phyloP scores from a whole-genome alignment of 2,888 invertebrate genomes.

The Sphecodes monilicornis region DNA sequence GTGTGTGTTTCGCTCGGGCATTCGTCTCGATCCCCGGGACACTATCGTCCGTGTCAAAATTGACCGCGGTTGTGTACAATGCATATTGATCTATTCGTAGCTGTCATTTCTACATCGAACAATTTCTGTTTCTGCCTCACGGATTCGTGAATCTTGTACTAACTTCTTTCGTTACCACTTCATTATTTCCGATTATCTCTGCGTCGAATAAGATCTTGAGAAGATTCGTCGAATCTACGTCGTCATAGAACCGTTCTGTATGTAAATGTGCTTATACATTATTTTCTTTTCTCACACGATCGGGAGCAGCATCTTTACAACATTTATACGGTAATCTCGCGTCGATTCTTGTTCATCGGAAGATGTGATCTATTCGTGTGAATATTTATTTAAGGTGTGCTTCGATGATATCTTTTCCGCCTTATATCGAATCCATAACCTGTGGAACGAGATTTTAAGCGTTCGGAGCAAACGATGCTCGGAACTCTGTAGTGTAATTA shows the following conservation, averaged over 20 bases:
- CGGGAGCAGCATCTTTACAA: background rate
- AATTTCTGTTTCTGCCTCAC: constrained; percentile 62
- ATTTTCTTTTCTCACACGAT: constrained; percentile 3
- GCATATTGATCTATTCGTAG: constrained; percentile 79
- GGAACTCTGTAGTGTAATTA: background rate
- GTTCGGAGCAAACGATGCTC: background rate
- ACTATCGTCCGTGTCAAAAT: constrained; percentile 63
- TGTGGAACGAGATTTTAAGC: constrained; percentile 8
- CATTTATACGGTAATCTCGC: background rate
- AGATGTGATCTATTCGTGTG: constrained; percentile 16
- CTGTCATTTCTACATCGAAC: constrained; percentile 74
- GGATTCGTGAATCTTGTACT: constrained; percentile 52
- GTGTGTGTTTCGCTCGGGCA: constrained; percentile 6
- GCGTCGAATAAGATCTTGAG: background rate
- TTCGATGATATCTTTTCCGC: constrained; percentile 3
- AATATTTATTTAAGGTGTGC: constrained; percentile 31
- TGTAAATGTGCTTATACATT: constrained; percentile 2
- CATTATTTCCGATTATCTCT: background rate
- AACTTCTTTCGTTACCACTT: background rate
- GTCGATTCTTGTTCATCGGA: background rate
- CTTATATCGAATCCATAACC: constrained; percentile 35
- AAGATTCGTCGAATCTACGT: constrained; percentile 9
- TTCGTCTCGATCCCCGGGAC: constrained; percentile 30
- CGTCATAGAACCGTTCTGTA: background rate
- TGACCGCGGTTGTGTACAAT: constrained; percentile 74